Conservation (phyloP, 2,888 invertebrate genomes). For the Tubulanus polymorphus region DNA sequence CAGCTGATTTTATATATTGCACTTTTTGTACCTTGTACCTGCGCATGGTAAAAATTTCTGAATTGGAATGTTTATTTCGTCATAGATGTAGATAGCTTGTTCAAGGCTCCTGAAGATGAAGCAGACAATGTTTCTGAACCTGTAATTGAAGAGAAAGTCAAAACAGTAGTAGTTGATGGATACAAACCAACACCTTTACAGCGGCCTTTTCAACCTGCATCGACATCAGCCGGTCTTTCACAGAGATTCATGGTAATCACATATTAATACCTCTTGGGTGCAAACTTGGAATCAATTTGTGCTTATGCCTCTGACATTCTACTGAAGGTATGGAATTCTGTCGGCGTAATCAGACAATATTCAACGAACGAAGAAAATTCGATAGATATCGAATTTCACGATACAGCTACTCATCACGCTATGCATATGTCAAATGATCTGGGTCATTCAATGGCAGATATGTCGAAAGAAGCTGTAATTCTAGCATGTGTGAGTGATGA, state of each 20-base stretch:
- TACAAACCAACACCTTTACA: slow-evolving; percentile 58
- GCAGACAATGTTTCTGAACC: slow-evolving; percentile 5
- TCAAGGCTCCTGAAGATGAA: not conserved
- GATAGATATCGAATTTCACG: slow-evolving; percentile 94
- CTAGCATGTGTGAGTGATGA: slow-evolving; percentile 62
- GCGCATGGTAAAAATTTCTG: too few relatives aligned
- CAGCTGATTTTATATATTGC: too few relatives aligned
- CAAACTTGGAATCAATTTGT: too few relatives aligned
- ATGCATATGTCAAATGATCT: slow-evolving; percentile 82
- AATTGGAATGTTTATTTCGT: too few relatives aligned
- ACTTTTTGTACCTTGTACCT: too few relatives aligned
- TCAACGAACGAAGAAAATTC: slow-evolving; percentile 71
- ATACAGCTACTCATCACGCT: slow-evolving; percentile 80
- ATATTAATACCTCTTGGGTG: too few relatives aligned
- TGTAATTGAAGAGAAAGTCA: not conserved
- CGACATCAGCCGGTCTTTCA: slow-evolving; percentile 78
- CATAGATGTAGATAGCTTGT: not conserved
- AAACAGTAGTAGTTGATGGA: slow-evolving; percentile 15
- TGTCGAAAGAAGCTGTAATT: slow-evolving; percentile 75
- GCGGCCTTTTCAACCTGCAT: slow-evolving; percentile 83
- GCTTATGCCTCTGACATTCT: not conserved
- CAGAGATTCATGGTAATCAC: slow-evolving; percentile 68
- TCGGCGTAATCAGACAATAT: slow-evolving; percentile 84
- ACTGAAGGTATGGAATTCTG: slow-evolving; percentile 78
- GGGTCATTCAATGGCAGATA: slow-evolving; percentile 80